Evolutionary conservation across 2,888 invertebrate species (phyloP).

Genomic region (Bellardia bayeri): DNA sequence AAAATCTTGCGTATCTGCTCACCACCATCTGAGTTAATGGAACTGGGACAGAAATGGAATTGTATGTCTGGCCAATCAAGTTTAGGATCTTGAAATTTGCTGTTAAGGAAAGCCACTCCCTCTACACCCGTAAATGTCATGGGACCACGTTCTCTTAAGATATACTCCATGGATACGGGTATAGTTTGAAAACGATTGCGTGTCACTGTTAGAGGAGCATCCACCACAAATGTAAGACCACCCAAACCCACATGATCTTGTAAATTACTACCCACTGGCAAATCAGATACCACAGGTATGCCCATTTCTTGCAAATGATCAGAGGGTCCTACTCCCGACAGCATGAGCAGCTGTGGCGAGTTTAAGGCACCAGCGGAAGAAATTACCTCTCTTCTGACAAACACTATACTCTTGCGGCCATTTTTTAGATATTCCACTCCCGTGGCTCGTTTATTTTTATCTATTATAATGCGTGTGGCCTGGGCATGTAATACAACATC

Average conservation of each 20-base stretch:
- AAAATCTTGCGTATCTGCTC: slow-evolving; percentile 91
- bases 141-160: slow-evolving; percentile 92
- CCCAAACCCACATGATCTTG: slow-evolving; percentile 96
- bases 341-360: slow-evolving; percentile 95
- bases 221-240: slow-evolving; percentile 92
- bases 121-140: slow-evolving; percentile 94
- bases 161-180: slow-evolving; percentile 92
- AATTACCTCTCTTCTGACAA: slow-evolving; percentile 92
- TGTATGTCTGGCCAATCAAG: slow-evolving; percentile 94
- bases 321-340: slow-evolving; percentile 94
- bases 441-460: slow-evolving; percentile 89
- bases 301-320: slow-evolving; percentile 89
- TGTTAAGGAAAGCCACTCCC: slow-evolving; percentile 94
- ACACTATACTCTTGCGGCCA: slow-evolving; percentile 87
- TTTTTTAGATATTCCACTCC: slow-evolving; percentile 91
- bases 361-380: slow-evolving; percentile 95
- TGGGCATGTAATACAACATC: slow-evolving; percentile 92
- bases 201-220: slow-evolving; percentile 92
- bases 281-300: slow-evolving; percentile 90
- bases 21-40: slow-evolving; percentile 92
- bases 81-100: slow-evolving; percentile 91
- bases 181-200: slow-evolving; percentile 91
- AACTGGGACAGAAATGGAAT: slow-evolving; percentile 94
- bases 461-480: slow-evolving; percentile 89
- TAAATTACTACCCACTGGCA: slow-evolving; percentile 92